phyloP scores from a whole-genome alignment of 2,113 vertebrate species.

The Sciurus niger region DNA sequence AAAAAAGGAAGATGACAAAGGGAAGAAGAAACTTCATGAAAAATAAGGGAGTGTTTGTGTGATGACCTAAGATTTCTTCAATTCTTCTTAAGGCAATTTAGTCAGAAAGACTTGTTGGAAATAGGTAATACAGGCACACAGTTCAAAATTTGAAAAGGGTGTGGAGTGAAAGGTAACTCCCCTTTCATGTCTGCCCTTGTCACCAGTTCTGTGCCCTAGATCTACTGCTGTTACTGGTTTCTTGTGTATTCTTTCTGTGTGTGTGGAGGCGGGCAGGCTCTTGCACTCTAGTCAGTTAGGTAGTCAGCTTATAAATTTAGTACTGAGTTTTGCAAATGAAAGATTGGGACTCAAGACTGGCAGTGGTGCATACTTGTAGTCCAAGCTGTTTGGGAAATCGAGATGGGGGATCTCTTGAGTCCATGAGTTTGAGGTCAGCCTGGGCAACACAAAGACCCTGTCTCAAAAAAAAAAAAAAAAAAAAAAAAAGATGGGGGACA shows the following conservation, averaged over 20 bases:
- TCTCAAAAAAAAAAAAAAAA: too few species aligned
- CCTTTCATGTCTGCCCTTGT: neutral
- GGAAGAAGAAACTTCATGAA: neutral
- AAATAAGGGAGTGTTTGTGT: neutral
- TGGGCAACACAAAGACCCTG: too few species aligned
- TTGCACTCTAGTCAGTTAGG: neutral
- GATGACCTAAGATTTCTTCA: constrained; percentile 23
- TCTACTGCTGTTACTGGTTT: neutral
- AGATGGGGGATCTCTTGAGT: too few species aligned
- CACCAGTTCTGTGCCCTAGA: neutral
- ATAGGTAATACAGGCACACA: neutral
- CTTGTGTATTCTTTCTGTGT: neutral
- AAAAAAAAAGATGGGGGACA: neutral
- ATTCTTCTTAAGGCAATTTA: neutral
- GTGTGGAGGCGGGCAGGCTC: neutral
- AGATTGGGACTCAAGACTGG: too few species aligned
- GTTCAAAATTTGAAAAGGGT: neutral
- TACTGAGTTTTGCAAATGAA: too few species aligned
- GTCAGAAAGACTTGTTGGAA: neutral
- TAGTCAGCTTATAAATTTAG: neutral
- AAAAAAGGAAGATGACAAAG: neutral
- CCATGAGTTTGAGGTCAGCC: too few species aligned
- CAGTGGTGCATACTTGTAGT: too few species aligned
- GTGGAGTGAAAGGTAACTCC: neutral
- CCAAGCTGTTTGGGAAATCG: too few species aligned